These are phyloP conservation scores for Erebia ligea DNA, from an alignment of 2,888 invertebrate species.

Conservation along the genomic window DNA sequence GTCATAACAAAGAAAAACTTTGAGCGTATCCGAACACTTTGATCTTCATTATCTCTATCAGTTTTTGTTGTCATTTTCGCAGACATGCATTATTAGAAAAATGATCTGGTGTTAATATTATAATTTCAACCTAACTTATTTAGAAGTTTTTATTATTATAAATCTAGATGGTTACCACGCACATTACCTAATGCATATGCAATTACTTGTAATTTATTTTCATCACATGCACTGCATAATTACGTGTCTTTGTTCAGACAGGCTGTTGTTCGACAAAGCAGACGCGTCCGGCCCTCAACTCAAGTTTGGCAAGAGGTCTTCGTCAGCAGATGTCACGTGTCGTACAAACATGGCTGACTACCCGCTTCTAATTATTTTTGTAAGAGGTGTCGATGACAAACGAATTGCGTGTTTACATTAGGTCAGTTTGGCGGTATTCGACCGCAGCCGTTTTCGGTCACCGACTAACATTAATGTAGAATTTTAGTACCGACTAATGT, in stretches of 20 bases:
- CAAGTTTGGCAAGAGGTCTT: constrained; percentile 77
- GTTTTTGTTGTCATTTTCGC: too few relatives aligned
- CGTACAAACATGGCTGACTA: constrained; percentile 51
- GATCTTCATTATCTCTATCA: too few relatives aligned
- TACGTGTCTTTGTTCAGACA: constrained; percentile 62
- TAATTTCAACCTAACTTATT: neutral
- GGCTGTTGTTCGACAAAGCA: constrained; percentile 67
- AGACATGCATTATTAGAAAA: too few relatives aligned
- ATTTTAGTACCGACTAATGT: too few relatives aligned
- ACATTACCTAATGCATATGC: constrained; percentile 14
- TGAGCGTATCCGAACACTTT: too few relatives aligned
- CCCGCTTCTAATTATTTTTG: neutral
- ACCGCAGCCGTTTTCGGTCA: too few relatives aligned
- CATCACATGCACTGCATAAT: constrained; percentile 50
- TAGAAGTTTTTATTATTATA: neutral
- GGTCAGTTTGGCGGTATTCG: too few relatives aligned
- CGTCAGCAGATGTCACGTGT: constrained; percentile 62
- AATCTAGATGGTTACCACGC: neutral
- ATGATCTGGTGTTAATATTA: too few relatives aligned
- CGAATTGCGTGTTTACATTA: too few relatives aligned
- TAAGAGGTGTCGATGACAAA: too few relatives aligned
- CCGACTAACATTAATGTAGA: too few relatives aligned
- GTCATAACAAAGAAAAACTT: too few relatives aligned
- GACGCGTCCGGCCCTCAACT: constrained; percentile 69
- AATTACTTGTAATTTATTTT: constrained; percentile 22